These are phyloP conservation scores for pig (Sus scrofa) DNA, from an alignment of 2,113 vertebrate species.

Conservation along the genomic window DNA sequence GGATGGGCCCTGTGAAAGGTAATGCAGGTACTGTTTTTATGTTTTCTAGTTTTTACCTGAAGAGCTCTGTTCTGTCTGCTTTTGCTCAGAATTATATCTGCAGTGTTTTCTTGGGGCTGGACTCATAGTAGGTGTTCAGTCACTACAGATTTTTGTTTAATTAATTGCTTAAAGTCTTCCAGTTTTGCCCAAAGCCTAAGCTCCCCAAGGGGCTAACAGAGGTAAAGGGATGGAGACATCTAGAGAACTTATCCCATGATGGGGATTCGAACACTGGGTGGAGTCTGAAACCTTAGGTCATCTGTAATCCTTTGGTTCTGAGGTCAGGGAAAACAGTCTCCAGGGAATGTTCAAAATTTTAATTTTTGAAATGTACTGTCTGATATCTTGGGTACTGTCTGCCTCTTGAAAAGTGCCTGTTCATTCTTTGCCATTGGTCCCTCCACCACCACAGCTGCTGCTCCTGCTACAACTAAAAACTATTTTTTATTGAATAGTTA, in stretches of 20 bases:
- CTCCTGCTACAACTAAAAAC: background rate
- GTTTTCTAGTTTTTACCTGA: background rate
- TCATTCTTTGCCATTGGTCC: background rate
- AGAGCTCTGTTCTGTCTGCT: background rate
- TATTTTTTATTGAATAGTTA: background rate
- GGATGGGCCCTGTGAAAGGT: background rate
- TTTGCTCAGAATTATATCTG: background rate
- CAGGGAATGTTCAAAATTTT: constrained; percentile 23
- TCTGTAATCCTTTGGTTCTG: background rate
- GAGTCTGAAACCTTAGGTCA: background rate
- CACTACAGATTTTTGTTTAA: background rate
- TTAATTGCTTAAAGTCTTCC: constrained; percentile 14
- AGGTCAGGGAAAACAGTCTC: constrained; percentile 15
- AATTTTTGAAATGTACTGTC: background rate
- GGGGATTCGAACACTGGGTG: background rate
- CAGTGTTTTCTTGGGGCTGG: background rate
- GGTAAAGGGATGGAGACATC: background rate
- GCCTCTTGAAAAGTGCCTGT: background rate
- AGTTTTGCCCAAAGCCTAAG: background rate
- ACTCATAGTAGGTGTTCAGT: background rate
- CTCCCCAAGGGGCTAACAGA: background rate
- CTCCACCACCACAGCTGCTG: background rate
- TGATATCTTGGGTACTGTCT: background rate
- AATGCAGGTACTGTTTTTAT: background rate
- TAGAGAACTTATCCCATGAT: background rate